phyloP scores from a whole-genome alignment of 1,140 invertebrate genomes.

The Drosophila mauritiana region DNA sequence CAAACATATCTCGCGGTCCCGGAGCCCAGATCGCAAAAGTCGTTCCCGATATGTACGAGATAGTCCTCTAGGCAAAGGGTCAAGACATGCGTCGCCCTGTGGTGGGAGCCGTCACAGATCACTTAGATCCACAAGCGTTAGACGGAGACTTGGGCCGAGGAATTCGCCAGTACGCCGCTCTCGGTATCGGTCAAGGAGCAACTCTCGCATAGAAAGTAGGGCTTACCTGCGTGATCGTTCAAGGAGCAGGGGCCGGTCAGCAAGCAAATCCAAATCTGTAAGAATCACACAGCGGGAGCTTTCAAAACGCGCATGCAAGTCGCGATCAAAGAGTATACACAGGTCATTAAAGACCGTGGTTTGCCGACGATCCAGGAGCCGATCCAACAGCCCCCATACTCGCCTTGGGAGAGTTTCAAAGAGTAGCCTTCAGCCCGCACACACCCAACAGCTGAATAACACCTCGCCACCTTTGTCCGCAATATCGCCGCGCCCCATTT shows the following conservation, averaged over 20 bases:
- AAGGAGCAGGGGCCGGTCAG: neutral
- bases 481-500: neutral
- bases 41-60: neutral
- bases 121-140: neutral
- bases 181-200: slow-evolving; percentile 1
- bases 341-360: neutral
- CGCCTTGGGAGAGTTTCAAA: neutral
- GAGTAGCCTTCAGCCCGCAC: neutral
- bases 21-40: neutral
- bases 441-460: neutral
- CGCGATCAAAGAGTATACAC: neutral
- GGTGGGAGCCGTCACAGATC: neutral
- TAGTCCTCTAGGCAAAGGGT: neutral
- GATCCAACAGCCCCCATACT: neutral
- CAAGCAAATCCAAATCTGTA: neutral
- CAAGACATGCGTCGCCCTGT: neutral
- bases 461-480: neutral
- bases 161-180: neutral
- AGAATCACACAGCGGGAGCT: neutral
- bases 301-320: neutral
- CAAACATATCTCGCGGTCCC: slow-evolving; percentile 5
- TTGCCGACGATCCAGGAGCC: neutral
- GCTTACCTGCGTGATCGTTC: neutral
- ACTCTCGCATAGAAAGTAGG: neutral
- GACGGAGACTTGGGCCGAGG: too few relatives aligned